These are phyloP conservation scores for Drosophila orena DNA, from an alignment of 1,140 invertebrate genomes.

Conservation along the genomic window DNA sequence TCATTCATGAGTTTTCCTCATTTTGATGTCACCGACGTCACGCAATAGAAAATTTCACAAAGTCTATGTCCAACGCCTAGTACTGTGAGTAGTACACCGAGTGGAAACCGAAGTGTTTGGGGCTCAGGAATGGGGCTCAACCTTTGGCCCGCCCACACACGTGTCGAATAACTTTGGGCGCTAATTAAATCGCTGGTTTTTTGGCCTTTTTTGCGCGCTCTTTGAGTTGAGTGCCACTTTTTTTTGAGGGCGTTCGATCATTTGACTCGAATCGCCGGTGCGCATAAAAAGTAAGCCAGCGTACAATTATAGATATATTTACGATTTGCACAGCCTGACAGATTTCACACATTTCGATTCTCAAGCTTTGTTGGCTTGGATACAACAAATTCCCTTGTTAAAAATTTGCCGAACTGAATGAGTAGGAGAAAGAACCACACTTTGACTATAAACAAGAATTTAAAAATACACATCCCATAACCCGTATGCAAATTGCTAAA, in stretches of 20 bases:
- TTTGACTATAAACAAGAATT: constrained; percentile 57
- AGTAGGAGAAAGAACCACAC: constrained; percentile 15
- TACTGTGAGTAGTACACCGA: constrained; percentile 12
- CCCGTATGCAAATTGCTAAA: constrained; percentile 64
- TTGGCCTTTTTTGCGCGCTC: constrained; percentile 1
- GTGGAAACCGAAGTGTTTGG: constrained; percentile 18
- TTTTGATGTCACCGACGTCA: constrained; percentile 54
- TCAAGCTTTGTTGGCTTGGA: constrained; percentile 24
- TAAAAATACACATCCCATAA: constrained; percentile 60
- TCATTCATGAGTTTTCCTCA: constrained; percentile 59
- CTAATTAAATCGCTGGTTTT: constrained; percentile 49
- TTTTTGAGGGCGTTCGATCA: constrained; percentile 54
- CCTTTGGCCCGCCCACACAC: constrained; percentile 65
- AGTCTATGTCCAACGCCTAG: constrained; percentile 47
- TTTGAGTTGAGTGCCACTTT: constrained; percentile 27
- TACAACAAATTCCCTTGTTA: constrained; percentile 27
- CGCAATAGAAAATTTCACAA: constrained; percentile 20
- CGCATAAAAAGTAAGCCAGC: constrained; percentile 49
- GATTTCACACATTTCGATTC: constrained; percentile 56
- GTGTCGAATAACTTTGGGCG: constrained; percentile 57
- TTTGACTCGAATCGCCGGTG: constrained; percentile 66
- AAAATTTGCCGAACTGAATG: constrained; percentile 24
- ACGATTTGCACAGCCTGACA: constrained; percentile 32
- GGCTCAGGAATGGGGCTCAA: constrained; percentile 29
- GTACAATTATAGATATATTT: constrained; percentile 29